phyloP scores from a whole-genome alignment of 2,888 invertebrate species.

The Morpho achilles region DNA sequence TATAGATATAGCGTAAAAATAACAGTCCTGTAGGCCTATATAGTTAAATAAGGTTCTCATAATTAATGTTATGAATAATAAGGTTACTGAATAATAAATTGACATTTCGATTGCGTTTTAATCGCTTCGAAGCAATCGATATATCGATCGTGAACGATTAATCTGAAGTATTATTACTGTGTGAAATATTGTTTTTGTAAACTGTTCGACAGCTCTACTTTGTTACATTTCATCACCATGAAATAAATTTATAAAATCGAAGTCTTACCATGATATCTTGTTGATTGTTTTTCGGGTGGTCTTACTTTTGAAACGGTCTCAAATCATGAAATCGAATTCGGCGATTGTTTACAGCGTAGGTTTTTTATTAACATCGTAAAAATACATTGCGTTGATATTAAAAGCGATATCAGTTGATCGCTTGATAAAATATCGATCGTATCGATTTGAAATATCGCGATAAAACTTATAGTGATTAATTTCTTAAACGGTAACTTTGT shows the following conservation, averaged over 20 bases:
- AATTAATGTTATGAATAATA: conserved; percentile 2
- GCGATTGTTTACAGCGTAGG: conserved; percentile 18
- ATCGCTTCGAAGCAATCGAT: conserved; percentile 10
- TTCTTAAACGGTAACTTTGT: conserved; percentile 14
- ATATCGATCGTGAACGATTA: conserved; percentile 11
- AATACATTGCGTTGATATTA: conserved; percentile 11
- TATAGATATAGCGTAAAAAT: no score
- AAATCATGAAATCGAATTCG: conserved; percentile 12
- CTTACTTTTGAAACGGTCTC: conserved; percentile 16
- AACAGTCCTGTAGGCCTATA: background rate
- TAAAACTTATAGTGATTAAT: conserved; percentile 10
- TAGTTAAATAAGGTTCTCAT: conserved; percentile 6
- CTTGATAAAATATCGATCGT: conserved; percentile 14
- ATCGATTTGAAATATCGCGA: conserved; percentile 15
- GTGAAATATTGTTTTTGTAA: conserved; percentile 10
- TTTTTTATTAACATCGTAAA: conserved; percentile 24
- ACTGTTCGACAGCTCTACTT: conserved; percentile 5
- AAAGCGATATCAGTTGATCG: conserved; percentile 15
- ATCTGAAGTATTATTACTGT: conserved; percentile 4
- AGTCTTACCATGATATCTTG: background rate
- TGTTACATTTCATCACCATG: conserved; percentile 10
- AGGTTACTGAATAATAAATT: conserved; percentile 1
- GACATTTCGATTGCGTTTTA: conserved; percentile 10
- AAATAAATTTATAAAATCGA: conserved; percentile 8
- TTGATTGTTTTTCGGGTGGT: conserved; percentile 26